Percentiles rank a stretch among this genome's conserved stretches.
Conservation (phyloP, 2,888 invertebrate species). For the Phalera bucephala region DNA sequence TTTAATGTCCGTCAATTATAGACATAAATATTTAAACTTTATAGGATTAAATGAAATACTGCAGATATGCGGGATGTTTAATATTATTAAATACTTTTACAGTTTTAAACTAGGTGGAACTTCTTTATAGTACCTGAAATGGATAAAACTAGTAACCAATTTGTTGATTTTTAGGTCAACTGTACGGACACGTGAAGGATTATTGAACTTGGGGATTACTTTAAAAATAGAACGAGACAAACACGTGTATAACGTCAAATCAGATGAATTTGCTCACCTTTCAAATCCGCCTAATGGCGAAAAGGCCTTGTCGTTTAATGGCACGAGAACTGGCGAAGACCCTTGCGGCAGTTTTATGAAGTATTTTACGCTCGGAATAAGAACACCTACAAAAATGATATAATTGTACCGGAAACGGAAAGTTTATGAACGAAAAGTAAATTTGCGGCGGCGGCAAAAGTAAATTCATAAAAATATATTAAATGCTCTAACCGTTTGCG, state of each 20-base stretch:
- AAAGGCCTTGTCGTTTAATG: slow-evolving; percentile 66
- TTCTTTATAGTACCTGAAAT: slow-evolving; percentile 73
- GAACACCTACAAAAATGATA: slow-evolving; percentile 44
- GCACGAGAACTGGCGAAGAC: slow-evolving; percentile 52
- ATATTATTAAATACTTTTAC: slow-evolving; percentile 1
- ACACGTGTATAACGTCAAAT: neutral
- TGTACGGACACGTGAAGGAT: neutral
- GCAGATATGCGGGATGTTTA: slow-evolving; percentile 3
- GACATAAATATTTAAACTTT: no score
- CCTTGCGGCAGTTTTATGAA: slow-evolving; percentile 66
- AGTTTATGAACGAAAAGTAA: neutral
- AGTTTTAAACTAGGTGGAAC: slow-evolving; percentile 55
- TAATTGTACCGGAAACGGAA: neutral
- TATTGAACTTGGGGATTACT: neutral
- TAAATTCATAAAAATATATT: slow-evolving; percentile 14
- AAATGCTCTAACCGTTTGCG: slow-evolving; percentile 53
- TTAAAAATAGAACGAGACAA: neutral
- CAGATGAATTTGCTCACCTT: slow-evolving; percentile 44
- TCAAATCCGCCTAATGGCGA: slow-evolving; percentile 71
- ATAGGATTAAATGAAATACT: slow-evolving; percentile 4
- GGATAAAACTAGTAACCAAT: neutral
- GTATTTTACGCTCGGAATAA: slow-evolving; percentile 72
- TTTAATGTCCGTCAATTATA: no score
- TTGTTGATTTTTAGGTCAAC: neutral
- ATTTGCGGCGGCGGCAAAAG: neutral